Conservation (phyloP, 1,140 invertebrate genomes). For the Papilio aristodemus region DNA sequence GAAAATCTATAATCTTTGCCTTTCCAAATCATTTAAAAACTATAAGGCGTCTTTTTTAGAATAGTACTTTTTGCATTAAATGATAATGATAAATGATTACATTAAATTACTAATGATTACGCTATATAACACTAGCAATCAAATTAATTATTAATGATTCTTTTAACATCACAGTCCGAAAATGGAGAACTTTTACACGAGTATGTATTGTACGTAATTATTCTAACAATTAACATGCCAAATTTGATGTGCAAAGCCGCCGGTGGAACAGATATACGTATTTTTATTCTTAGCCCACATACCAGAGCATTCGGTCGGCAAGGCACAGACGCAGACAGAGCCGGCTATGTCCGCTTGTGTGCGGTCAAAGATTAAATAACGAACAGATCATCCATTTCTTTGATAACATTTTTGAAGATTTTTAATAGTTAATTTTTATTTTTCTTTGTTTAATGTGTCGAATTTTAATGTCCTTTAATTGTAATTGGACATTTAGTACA, state of each 20-base stretch:
- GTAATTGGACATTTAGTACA: no score
- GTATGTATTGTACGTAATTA: constrained; percentile 29
- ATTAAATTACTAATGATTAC: constrained; percentile 5
- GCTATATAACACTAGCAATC: background rate
- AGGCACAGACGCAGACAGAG: constrained; percentile 25
- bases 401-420: background rate
- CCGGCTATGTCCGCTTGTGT: constrained; percentile 28
- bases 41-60: background rate
- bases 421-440: no score
- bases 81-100: constrained; percentile 11
- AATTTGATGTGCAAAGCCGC: constrained; percentile 31
- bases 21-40: no score
- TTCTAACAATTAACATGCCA: constrained; percentile 34
- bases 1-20: no score
- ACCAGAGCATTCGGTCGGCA: constrained; percentile 31
- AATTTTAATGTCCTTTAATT: no score
- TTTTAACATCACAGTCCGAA: background rate
- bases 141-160: background rate
- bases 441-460: no score
- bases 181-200: background rate
- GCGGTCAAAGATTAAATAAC: constrained; percentile 12
- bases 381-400: background rate
- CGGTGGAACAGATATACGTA: constrained; percentile 20
- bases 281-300: constrained; percentile 31
- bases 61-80: background rate